Base-by-base conservation (phyloP, 2,888 invertebrate genomes). In the Parnassius glacialis region DNA sequence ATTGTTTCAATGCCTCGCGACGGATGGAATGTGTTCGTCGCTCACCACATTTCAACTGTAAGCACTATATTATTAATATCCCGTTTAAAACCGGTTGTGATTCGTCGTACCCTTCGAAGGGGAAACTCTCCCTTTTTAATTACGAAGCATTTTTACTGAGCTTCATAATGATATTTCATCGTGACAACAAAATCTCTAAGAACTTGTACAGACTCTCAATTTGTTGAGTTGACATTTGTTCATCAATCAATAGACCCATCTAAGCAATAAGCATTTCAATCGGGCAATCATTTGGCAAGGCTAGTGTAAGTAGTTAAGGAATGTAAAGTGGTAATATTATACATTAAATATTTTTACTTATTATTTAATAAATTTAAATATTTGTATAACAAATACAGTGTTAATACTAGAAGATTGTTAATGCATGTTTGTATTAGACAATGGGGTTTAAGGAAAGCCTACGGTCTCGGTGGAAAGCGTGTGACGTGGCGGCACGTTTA, bases 1-100 rank as follows among this genome's bases (percentile, higher is more conserved):
- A 85, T 85, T 88, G 85, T 87, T 84, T 82, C 79, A 85, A 85
- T 81, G 81, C 76, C 77, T 78, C 72, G 75, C 72, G 70, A 70
- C 72, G 69, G 70, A 74, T 69, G 70, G 70, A 70, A 71, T 71
- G 69, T 69, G 67, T 66, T 69, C 68, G 64, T 56, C 65, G 59
- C 52, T 57, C 45, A 45, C 41, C 51, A 47, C 51, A 54, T 44
- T 58, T 61, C 44, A 52, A 64, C 59, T 48, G 59, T 20, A 58
- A 64, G 58, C 59, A 54, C 59, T 57, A 34, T 50, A 54, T 57
- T 60, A 54, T 53, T 60, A 53, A 62, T 53, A 56, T 52, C 16
- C 13, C 47, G 3, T 48, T 50, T 48, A 13, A 50, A 62, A 62
- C 45, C 20, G 52, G 16, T 10, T 2, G 43, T 51, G 44, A 55